These are phyloP conservation scores for Eristalis pertinax DNA, from an alignment of 2,888 invertebrate genomes.

Conservation along the genomic window DNA sequence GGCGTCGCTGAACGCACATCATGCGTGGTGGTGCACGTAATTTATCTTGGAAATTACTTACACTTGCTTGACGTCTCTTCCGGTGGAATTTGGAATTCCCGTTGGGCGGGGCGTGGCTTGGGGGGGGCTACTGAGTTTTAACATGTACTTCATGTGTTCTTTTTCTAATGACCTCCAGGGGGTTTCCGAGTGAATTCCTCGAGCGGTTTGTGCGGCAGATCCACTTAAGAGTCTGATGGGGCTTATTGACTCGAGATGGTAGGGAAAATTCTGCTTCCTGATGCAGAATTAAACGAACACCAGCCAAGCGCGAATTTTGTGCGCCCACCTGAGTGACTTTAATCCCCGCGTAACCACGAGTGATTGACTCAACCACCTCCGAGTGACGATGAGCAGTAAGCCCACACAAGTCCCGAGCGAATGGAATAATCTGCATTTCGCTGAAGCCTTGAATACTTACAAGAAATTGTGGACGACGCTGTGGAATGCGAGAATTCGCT, in stretches of 20 bases:
- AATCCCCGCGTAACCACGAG: no score
- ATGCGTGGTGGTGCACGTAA: constrained; percentile 12
- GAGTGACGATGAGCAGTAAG: no score
- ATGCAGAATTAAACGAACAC: no score
- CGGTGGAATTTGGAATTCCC: background rate
- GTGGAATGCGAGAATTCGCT: background rate
- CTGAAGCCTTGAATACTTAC: no score
- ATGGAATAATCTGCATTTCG: no score
- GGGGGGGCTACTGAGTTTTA: background rate
- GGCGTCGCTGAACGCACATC: background rate
- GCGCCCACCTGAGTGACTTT: no score
- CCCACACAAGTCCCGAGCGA: no score
- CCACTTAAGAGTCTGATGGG: background rate
- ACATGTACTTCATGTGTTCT: background rate
- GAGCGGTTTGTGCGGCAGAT: background rate
- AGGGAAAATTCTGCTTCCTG: no score
- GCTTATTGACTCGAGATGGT: background rate
- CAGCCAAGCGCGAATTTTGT: no score
- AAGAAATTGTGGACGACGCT: background rate
- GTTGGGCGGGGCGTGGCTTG: background rate
- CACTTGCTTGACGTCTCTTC: background rate
- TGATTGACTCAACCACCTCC: no score
- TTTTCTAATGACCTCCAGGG: background rate
- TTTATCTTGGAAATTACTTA: constrained; percentile 20
- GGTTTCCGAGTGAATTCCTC: background rate